A percentile compares a stretch with the other conserved stretches of the same genome.
Conservation (phyloP, 37 sponge, comb jelly and placozoan genomes). For the Mnemiopsis leidyi region DNA sequence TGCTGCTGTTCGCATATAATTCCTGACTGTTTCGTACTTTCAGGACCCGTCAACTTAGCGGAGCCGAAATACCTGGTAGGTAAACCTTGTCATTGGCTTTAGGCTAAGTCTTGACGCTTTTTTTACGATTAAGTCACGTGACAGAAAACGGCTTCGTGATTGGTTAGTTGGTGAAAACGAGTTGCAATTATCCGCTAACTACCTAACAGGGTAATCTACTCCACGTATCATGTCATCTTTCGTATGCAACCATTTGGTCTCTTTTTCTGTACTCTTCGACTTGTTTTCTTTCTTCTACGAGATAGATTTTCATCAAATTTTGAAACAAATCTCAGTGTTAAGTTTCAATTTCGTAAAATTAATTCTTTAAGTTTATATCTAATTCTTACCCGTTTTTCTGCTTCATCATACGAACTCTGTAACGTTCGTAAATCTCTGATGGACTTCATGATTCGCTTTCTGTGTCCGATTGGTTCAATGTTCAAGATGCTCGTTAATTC, state of each 20-base stretch:
- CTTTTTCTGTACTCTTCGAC: not conserved
- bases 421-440: constrained; percentile 24
- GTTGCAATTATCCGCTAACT: no score
- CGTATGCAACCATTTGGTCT: not conserved
- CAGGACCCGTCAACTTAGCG: not conserved
- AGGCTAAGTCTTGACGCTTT: no score
- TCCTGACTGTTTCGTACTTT: constrained; percentile 14
- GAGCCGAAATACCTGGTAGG: constrained; percentile 19
- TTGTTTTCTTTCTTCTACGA: not conserved
- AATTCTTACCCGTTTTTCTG: constrained; percentile 1
- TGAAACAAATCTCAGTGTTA: no score
- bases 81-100: no score
- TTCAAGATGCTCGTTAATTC: constrained; percentile 24
- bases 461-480: constrained; percentile 47
- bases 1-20: constrained; percentile 30
- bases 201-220: constrained; percentile 34
- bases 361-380: no score
- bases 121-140: no score
- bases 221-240: constrained; percentile 12
- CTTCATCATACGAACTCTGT: not conserved
- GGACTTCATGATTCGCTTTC: constrained; percentile 45
- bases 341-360: no score
- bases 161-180: no score
- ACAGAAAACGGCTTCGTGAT: no score
- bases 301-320: no score